phyloP scores from a whole-genome alignment of 64 coral and sea anemone genomes.

The Stylophora pistillata region DNA sequence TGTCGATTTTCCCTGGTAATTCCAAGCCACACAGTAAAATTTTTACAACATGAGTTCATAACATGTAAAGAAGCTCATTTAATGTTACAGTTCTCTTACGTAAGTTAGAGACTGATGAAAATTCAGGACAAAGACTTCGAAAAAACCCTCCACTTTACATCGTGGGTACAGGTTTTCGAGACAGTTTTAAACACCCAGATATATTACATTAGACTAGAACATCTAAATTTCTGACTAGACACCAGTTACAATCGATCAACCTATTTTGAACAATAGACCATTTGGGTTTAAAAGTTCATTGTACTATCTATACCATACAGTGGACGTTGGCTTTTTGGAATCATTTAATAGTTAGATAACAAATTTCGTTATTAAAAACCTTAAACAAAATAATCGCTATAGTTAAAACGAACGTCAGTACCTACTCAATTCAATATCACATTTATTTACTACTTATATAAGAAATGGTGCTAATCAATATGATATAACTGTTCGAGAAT shows the following conservation, averaged over 20 bases:
- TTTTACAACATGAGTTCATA: background rate
- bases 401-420: background rate
- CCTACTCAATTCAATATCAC: background rate
- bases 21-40: background rate
- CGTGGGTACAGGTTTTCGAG: background rate
- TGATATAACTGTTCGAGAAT: background rate
- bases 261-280: background rate
- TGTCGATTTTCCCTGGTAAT: background rate
- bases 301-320: background rate
- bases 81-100: background rate
- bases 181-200: background rate
- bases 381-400: background rate
- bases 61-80: background rate
- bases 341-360: background rate
- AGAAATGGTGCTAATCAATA: background rate
- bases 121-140: background rate
- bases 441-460: background rate
- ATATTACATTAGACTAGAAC: background rate
- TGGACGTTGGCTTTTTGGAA: background rate
- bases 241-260: background rate
- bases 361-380: slow-evolving; percentile 8
- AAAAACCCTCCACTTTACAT: background rate
- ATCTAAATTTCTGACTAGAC: background rate
- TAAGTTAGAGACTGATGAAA: background rate
- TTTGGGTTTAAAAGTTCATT: background rate